Conservation (phyloP, 2,888 invertebrate genomes). For the Chloroclystis v-ata region DNA sequence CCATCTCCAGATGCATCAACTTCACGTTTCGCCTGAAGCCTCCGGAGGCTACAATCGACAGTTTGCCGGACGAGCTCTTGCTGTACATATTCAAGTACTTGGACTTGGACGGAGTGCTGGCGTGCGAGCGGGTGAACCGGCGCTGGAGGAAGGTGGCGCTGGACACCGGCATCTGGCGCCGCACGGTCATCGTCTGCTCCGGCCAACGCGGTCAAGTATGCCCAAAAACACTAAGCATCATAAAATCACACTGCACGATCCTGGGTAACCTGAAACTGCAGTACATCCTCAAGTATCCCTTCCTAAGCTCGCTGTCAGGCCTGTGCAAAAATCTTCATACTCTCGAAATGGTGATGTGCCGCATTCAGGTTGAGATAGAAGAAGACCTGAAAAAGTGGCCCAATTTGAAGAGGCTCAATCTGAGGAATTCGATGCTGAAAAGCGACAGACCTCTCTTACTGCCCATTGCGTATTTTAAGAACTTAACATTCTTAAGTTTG, state of each 20-base stretch:
- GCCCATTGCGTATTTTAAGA: conserved; percentile 52
- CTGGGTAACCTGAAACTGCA: conserved; percentile 58
- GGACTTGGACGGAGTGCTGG: conserved; percentile 50
- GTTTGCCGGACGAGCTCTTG: conserved; percentile 63
- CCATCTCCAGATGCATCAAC: conserved; percentile 22
- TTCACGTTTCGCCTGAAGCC: conserved; percentile 23
- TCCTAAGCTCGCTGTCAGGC: conserved; percentile 50
- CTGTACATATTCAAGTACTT: conserved; percentile 59
- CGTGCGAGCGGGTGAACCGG: conserved; percentile 56
- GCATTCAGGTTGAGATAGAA: conserved; percentile 55
- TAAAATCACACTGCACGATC: conserved; percentile 49
- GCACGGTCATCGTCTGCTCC: conserved; percentile 53
- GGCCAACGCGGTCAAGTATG: conserved; percentile 58
- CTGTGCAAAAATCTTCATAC: conserved; percentile 55
- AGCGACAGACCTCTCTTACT: conserved; percentile 45
- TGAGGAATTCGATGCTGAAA: conserved; percentile 59
- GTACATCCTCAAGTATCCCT: conserved; percentile 56
- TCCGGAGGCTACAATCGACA: conserved; percentile 36
- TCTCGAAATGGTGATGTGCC: conserved; percentile 66
- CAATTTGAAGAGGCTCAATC: conserved; percentile 53
- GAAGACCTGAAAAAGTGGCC: conserved; percentile 53
- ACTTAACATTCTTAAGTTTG: conserved; percentile 52
- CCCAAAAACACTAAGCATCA: conserved; percentile 48
- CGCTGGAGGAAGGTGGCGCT: conserved; percentile 56
- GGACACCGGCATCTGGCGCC: conserved; percentile 56